These are phyloP conservation scores for Mythimna pallens DNA, from an alignment of 2,888 invertebrate species.

Conservation along the genomic window DNA sequence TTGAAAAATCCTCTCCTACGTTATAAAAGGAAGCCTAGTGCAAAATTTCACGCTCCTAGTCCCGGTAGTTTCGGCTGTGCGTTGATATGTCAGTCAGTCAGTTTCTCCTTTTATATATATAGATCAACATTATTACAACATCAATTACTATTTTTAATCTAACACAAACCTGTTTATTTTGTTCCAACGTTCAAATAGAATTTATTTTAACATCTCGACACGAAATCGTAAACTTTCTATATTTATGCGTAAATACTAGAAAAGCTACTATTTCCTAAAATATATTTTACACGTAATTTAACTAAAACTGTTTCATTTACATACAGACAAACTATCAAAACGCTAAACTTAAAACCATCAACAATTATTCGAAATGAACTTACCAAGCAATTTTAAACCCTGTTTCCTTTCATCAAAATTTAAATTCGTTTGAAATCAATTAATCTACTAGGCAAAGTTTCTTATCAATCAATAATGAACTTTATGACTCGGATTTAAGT, in stretches of 20 bases:
- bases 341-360: conserved; percentile 29
- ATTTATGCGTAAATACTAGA: conserved; percentile 34
- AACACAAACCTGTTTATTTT: conserved; percentile 31
- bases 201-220: conserved; percentile 13
- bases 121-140: not conserved
- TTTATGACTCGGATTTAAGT: conserved; percentile 6
- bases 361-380: conserved; percentile 23
- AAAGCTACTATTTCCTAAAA: conserved; percentile 38
- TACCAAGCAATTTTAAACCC: conserved; percentile 12
- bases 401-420: conserved; percentile 2
- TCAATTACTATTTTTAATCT: conserved; percentile 12
- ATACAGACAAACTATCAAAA: conserved; percentile 46
- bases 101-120: too few species aligned
- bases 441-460: conserved; percentile 11
- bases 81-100: too few species aligned
- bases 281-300: conserved; percentile 23
- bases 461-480: conserved; percentile 26
- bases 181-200: not conserved
- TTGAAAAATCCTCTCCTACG: too few species aligned
- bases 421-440: conserved; percentile 9
- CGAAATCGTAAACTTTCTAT: conserved; percentile 22
- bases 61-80: too few species aligned
- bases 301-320: conserved; percentile 29
- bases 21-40: too few species aligned
- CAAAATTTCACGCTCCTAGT: too few species aligned